phyloP scores from a whole-genome alignment of 1,140 invertebrate species.

The Batillaria attramentaria region DNA sequence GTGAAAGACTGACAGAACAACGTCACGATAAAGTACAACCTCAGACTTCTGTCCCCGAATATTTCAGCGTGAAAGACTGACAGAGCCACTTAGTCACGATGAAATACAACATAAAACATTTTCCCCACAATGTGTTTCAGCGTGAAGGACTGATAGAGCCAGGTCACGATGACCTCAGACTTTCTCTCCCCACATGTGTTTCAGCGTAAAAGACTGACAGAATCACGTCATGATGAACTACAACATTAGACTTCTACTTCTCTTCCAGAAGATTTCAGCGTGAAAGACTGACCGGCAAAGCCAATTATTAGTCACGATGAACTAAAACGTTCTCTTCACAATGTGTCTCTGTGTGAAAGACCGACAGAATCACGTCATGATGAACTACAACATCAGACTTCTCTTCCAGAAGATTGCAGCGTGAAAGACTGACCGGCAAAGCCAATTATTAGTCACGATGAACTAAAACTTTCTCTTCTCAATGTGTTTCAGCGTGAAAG shows the following conservation, averaged over 20 bases:
- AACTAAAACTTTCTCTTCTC: neutral
- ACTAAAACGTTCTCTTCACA: neutral
- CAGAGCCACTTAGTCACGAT: too few species aligned
- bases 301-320: too few species aligned
- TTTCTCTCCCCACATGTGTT: too few species aligned
- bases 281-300: neutral
- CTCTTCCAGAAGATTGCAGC: neutral
- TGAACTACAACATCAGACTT: neutral
- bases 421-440: neutral
- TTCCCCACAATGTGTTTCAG: too few species aligned
- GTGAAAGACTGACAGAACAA: neutral
- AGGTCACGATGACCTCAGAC: too few species aligned
- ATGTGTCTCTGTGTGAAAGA: neutral
- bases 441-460: too few species aligned
- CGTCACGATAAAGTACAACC: constrained; percentile 52
- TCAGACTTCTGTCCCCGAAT: too few species aligned
- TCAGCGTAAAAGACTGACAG: too few species aligned
- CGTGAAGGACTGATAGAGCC: too few species aligned
- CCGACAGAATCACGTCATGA: neutral
- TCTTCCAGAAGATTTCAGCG: neutral
- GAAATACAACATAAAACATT: too few species aligned
- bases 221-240: neutral
- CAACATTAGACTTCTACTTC: neutral
- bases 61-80: too few species aligned
- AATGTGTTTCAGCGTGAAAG: neutral